Evolutionary conservation across 1,140 invertebrate genomes (phyloP).

Genomic region (Heterodera carotae): DNA sequence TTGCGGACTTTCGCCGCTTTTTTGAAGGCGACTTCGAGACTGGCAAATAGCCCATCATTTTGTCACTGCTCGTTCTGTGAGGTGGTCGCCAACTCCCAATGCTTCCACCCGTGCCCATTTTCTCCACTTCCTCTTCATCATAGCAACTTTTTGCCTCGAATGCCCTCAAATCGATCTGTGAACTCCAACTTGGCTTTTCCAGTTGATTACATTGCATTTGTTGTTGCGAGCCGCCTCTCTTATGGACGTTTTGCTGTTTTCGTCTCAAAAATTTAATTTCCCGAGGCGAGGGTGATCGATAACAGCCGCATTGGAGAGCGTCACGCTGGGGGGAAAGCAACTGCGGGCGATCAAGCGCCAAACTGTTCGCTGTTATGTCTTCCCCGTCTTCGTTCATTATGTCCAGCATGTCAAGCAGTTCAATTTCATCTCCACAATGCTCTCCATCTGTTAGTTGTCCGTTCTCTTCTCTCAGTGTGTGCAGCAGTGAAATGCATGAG

Average conservation of each 20-base stretch:
- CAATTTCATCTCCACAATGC: background rate
- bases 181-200: background rate
- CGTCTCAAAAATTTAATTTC: slow-evolving; percentile 2
- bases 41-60: background rate
- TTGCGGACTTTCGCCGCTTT: background rate
- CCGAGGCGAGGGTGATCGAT: background rate
- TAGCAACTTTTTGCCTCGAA: background rate
- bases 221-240: background rate
- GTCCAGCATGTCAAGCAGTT: background rate
- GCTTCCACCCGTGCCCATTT: background rate
- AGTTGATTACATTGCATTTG: background rate
- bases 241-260: slow-evolving; percentile 1
- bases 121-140: background rate
- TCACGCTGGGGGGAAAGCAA: background rate
- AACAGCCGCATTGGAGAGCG: background rate
- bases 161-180: slow-evolving; percentile 1
- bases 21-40: background rate
- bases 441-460: background rate
- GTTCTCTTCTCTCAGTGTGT: slow-evolving; percentile 7
- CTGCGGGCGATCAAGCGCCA: background rate
- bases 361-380: background rate
- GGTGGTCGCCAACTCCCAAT: background rate
- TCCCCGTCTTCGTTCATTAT: background rate
- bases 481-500: slow-evolving; percentile 11
- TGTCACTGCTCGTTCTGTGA: background rate